Percentiles rank a stretch among this genome's conserved stretches.
These are phyloP conservation scores for Meandrina meandrites DNA, from an alignment of 92 coral and sea anemone species.

Conservation along the genomic window DNA sequence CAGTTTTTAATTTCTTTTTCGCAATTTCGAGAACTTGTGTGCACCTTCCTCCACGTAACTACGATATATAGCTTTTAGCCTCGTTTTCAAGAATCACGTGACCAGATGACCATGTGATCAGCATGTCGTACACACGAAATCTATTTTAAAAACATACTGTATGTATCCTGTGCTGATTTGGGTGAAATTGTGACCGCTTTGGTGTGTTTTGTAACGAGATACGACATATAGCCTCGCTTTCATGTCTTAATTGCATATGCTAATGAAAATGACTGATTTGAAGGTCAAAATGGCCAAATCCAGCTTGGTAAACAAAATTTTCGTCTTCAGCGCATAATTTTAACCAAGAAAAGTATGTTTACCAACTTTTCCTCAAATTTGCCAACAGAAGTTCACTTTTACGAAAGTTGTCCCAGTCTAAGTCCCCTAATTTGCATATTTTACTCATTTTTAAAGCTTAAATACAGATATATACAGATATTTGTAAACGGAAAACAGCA, in stretches of 20 bases:
- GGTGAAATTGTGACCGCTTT: not conserved
- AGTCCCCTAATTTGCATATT: too few relatives aligned
- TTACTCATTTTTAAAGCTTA: too few relatives aligned
- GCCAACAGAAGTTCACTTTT: not conserved
- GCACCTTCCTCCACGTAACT: not conserved
- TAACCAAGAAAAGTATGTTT: not conserved
- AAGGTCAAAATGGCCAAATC: conserved; percentile 8
- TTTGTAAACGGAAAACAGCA: too few relatives aligned
- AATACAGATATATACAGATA: too few relatives aligned
- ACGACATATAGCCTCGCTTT: conserved; percentile 11
- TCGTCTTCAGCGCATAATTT: conserved; percentile 16
- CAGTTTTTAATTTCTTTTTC: not conserved
- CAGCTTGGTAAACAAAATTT: conserved; percentile 23
- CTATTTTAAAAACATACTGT: not conserved
- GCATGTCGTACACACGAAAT: not conserved
- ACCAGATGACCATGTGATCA: conserved; percentile 7
- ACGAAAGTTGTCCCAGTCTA: not conserved
- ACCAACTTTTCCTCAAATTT: not conserved
- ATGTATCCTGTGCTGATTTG: not conserved
- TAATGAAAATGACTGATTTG: conserved; percentile 1
- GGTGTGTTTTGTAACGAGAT: not conserved
- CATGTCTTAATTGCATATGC: conserved; percentile 6
- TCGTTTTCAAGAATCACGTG: not conserved
- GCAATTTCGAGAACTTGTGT: not conserved
- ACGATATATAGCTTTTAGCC: not conserved